Percentiles rank a stretch among this genome's conserved stretches.
Evolutionary conservation across 2,888 invertebrate genomes (phyloP).

Genomic region (Lepidocyrtoides sp.): DNA sequence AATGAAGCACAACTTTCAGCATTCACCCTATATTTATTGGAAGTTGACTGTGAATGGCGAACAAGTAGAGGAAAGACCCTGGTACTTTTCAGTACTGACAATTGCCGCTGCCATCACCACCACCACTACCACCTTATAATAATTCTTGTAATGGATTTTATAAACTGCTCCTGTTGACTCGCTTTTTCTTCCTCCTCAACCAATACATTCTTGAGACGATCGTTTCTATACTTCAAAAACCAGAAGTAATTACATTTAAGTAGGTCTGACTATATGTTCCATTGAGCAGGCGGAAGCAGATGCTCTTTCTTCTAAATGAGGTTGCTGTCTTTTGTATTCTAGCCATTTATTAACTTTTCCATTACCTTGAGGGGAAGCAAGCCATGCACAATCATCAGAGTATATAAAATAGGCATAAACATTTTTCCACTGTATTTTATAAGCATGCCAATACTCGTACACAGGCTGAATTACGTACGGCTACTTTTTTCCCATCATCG

Average conservation of each 20-base stretch:
- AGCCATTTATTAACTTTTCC: slow-evolving; percentile 80
- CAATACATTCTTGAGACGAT: slow-evolving; percentile 5
- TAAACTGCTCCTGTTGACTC: slow-evolving; percentile 4
- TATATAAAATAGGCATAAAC: neutral
- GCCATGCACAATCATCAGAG: slow-evolving; percentile 10
- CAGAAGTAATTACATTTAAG: slow-evolving; percentile 78
- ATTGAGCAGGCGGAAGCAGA: slow-evolving; percentile 79
- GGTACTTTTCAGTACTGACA: neutral
- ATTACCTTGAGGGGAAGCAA: slow-evolving; percentile 79
- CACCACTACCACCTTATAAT: slow-evolving; percentile 37
- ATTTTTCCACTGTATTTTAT: neutral
- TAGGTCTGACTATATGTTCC: slow-evolving; percentile 65
- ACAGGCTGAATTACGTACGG: neutral
- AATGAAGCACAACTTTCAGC: neutral
- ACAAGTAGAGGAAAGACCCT: neutral
- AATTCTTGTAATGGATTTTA: slow-evolving; percentile 61
- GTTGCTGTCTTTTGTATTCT: slow-evolving; percentile 74
- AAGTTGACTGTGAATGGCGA: neutral
- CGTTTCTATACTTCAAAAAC: slow-evolving; percentile 66
- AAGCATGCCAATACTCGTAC: neutral
- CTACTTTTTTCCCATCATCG: slow-evolving; percentile 1
- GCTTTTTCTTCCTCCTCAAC: neutral
- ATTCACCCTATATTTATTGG: neutral
- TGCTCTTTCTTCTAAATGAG: slow-evolving; percentile 80
- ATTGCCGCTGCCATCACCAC: neutral